phyloP scores from a whole-genome alignment of 2,797 vertebrate genomes.

The Lates japonicus region DNA sequence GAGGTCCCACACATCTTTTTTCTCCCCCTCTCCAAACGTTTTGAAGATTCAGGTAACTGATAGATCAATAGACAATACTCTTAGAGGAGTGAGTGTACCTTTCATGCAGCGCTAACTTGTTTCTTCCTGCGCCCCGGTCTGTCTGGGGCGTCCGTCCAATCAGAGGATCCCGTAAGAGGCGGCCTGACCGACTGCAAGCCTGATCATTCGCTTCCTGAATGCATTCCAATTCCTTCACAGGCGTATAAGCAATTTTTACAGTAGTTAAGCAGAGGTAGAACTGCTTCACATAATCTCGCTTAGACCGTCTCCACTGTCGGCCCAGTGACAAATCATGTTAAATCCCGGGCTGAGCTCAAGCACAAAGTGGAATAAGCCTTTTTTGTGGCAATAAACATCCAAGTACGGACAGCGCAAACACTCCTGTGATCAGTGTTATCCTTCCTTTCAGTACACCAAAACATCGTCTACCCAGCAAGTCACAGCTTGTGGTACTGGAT shows the following conservation, averaged over 20 bases:
- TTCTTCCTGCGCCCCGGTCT: conserved; percentile 75
- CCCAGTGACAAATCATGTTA: conserved; percentile 86
- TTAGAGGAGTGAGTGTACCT: conserved; percentile 67
- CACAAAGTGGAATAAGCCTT: conserved; percentile 78
- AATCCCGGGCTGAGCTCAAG: conserved; percentile 84
- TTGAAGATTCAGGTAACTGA: conserved; percentile 78
- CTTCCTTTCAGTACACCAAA: conserved; percentile 58
- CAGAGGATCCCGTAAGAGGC: conserved; percentile 61
- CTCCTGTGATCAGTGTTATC: conserved; percentile 71
- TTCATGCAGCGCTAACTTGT: conserved; percentile 81
- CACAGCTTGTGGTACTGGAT: conserved; percentile 70
- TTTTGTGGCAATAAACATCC: conserved; percentile 74
- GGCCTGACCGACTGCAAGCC: conserved; percentile 62
- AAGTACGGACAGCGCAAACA: conserved; percentile 64
- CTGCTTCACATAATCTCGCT: conserved; percentile 87
- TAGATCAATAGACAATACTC: conserved; percentile 78
- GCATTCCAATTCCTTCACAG: conserved; percentile 89
- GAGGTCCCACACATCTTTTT: conserved; percentile 64
- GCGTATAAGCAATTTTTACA: conserved; percentile 89
- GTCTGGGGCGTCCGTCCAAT: conserved; percentile 76
- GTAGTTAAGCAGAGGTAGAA: conserved; percentile 88
- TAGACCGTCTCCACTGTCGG: conserved; percentile 81
- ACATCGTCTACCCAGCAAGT: conserved; percentile 62
- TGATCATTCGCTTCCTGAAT: conserved; percentile 82
- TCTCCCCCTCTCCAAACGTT: conserved; percentile 37